These are phyloP conservation scores for Magallana ariakensis DNA, from an alignment of 1,140 invertebrate genomes.

Conservation along the genomic window DNA sequence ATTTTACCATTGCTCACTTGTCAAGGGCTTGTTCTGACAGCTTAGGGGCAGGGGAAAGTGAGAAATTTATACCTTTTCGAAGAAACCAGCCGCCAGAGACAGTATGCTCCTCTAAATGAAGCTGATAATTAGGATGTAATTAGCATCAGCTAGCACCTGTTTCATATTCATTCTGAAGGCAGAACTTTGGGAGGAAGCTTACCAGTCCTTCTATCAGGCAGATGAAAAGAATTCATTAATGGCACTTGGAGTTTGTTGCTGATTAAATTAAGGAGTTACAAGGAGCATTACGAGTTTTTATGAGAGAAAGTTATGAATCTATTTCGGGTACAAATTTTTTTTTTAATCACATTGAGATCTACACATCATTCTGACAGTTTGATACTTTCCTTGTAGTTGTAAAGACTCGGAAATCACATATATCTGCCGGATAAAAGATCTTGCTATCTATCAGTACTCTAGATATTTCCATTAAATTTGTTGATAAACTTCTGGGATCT, in stretches of 20 bases:
- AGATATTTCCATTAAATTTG: slow-evolving; percentile 37
- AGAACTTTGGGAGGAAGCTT: background rate
- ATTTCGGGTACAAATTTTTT: slow-evolving; percentile 14
- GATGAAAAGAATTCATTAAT: slow-evolving; percentile 9
- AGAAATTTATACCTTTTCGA: background rate
- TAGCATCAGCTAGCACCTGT: slow-evolving; percentile 17
- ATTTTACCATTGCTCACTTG: background rate
- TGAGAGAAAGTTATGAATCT: slow-evolving; percentile 3
- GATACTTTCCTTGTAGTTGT: background rate
- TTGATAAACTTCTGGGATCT: slow-evolving; percentile 28
- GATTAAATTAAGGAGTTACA: slow-evolving; percentile 14
- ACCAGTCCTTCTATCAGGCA: background rate
- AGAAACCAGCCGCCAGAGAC: background rate
- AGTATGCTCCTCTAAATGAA: slow-evolving; percentile 28
- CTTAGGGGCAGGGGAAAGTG: background rate
- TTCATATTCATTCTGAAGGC: slow-evolving; percentile 9
- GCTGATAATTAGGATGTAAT: slow-evolving; percentile 34
- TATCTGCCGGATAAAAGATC: background rate
- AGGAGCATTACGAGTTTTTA: background rate
- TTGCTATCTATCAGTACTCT: background rate
- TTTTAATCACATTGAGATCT: background rate
- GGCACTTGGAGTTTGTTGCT: background rate
- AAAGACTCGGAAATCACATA: slow-evolving; percentile 11
- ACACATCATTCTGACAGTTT: slow-evolving; percentile 8
- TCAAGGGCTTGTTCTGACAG: background rate